These are phyloP conservation scores for Coracopsis vasa DNA, from an alignment of 2,113 vertebrate species.

Conservation along the genomic window DNA sequence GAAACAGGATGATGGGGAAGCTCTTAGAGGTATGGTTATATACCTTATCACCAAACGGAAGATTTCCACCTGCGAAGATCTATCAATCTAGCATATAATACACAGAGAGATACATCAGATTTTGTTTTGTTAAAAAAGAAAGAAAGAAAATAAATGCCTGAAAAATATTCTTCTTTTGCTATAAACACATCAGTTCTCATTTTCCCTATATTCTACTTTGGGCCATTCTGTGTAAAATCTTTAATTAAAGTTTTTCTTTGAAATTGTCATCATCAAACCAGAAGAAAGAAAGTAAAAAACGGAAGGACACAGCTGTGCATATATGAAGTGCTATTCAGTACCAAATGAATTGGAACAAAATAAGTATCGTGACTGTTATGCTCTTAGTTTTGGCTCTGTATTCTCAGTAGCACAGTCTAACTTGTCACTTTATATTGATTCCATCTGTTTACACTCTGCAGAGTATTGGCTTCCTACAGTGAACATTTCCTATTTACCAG, in stretches of 20 bases:
- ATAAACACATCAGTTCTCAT: constrained; percentile 75
- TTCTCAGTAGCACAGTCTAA: constrained; percentile 76
- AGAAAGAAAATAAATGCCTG: constrained; percentile 15
- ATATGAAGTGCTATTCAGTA: constrained; percentile 78
- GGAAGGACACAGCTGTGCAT: constrained; percentile 82
- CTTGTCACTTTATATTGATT: constrained; percentile 85
- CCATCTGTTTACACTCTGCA: constrained; percentile 85
- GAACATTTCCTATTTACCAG: constrained; percentile 88
- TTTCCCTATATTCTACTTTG: constrained; percentile 74
- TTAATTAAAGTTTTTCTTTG: constrained; percentile 82
- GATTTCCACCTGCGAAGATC: not conserved
- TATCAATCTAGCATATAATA: not conserved
- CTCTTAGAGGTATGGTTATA: not conserved
- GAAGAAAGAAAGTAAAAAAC: constrained; percentile 72
- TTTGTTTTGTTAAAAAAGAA: constrained; percentile 20
- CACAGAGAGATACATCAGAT: not conserved
- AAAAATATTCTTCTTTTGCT: constrained; percentile 55
- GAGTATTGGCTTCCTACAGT: constrained; percentile 80
- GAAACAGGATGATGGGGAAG: not conserved
- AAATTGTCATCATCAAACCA: constrained; percentile 77
- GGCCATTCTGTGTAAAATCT: constrained; percentile 79
- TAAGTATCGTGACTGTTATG: constrained; percentile 72
- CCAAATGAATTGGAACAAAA: constrained; percentile 83
- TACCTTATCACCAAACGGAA: not conserved
- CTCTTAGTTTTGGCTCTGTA: constrained; percentile 75